Conservation (phyloP, 2,797 vertebrate genomes). For the Gephyroberyx darwinii region DNA sequence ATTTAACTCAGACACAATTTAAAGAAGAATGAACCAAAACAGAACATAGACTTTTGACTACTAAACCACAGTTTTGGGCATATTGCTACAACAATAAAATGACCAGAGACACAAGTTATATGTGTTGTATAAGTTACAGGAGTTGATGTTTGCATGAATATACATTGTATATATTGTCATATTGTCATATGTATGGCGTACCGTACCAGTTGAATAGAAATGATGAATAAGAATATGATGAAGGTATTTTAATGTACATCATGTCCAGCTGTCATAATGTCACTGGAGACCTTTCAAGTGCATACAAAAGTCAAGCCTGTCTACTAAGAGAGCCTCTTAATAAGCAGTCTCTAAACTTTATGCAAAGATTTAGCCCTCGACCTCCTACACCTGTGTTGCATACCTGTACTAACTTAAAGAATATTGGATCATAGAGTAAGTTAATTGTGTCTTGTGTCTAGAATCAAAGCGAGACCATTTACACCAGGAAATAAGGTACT, state of each 20-base stretch:
- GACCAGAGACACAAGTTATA: not conserved
- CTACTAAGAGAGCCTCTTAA: conserved; percentile 23
- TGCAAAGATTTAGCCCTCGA: conserved; percentile 10
- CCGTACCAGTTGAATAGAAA: conserved; percentile 18
- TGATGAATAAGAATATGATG: conserved; percentile 49
- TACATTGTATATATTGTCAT: too few relatives aligned
- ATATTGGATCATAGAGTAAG: conserved; percentile 34
- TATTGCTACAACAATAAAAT: conserved; percentile 11
- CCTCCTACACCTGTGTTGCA: conserved; percentile 26
- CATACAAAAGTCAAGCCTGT: conserved; percentile 35
- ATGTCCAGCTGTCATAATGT: conserved; percentile 33
- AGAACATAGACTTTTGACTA: not conserved
- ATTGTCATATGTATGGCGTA: conserved; percentile 2
- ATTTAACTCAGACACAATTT: conserved; percentile 40
- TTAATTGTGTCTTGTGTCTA: conserved; percentile 32
- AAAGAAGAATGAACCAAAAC: conserved; percentile 31
- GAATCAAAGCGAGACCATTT: conserved; percentile 50
- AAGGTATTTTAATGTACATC: conserved; percentile 46
- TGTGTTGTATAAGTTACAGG: not conserved
- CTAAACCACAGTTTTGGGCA: conserved; percentile 4
- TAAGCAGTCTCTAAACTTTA: conserved; percentile 7
- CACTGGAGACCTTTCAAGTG: conserved; percentile 31
- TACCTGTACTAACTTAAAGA: conserved; percentile 43
- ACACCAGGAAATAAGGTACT: conserved; percentile 37
- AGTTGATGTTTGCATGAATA: conserved; percentile 40